phyloP scores from a whole-genome alignment of 2,888 invertebrate genomes.

The Nymphalis c-album region DNA sequence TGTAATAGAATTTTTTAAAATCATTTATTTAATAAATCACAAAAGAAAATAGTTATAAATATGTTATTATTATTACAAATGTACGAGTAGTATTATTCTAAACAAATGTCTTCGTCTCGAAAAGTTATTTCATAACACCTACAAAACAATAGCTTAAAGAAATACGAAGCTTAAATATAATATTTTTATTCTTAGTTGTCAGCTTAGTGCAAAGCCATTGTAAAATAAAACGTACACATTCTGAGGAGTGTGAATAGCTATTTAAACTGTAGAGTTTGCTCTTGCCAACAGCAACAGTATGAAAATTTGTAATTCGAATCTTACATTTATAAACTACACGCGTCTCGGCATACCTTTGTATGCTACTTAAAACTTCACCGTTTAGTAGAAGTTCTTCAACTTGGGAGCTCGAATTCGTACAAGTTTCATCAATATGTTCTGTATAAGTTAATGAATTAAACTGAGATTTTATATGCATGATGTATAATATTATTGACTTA shows the following conservation, averaged over 20 bases:
- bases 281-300: conserved; percentile 4
- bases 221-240: conserved; percentile 8
- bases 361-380: conserved; percentile 11
- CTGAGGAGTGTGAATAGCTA: conserved; percentile 16
- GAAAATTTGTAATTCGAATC: conserved; percentile 16
- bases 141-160: background rate
- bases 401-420: conserved; percentile 8
- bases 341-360: conserved; percentile 11
- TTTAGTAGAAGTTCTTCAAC: background rate
- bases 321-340: conserved; percentile 17
- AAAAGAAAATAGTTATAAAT: no score
- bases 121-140: background rate
- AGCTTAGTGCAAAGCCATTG: conserved; percentile 7
- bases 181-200: background rate
- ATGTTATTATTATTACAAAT: no score
- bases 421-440: conserved; percentile 7
- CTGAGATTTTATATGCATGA: background rate
- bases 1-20: no score
- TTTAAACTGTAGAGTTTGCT: conserved; percentile 8
- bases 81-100: no score
- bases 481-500: no score
- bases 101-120: background rate
- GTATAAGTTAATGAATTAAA: background rate
- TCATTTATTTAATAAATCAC: no score
- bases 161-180: background rate